Percentiles rank a stretch among this genome's conserved stretches.
These are phyloP conservation scores for Bombus breviceps DNA, from an alignment of 1,140 invertebrate genomes.

Conservation along the genomic window DNA sequence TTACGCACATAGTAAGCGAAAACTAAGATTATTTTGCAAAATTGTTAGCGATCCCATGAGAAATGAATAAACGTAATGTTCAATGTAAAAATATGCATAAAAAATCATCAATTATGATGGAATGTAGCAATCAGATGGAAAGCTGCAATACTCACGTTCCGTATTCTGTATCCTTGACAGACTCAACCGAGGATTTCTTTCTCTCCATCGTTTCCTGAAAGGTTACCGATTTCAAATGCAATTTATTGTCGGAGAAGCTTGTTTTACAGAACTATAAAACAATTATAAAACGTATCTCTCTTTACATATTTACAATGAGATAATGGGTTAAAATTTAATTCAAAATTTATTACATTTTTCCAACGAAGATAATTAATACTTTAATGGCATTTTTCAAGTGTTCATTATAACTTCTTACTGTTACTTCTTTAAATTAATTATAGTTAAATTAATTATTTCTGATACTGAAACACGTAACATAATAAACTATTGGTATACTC, in stretches of 20 bases:
- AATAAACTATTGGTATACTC: background rate
- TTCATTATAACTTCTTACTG: background rate
- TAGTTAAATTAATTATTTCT: background rate
- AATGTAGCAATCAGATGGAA: background rate
- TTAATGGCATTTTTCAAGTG: background rate
- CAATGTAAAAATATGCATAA: background rate
- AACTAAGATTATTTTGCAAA: background rate
- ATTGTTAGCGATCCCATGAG: background rate
- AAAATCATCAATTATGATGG: background rate
- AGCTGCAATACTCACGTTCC: constrained; percentile 54
- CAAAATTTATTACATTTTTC: background rate
- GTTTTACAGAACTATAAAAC: background rate
- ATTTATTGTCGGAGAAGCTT: background rate
- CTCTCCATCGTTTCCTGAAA: constrained; percentile 64
- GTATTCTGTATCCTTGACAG: constrained; percentile 52
- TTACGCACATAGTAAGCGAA: background rate
- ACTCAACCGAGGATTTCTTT: constrained; percentile 49
- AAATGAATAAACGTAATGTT: background rate
- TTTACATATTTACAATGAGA: background rate
- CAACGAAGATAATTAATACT: background rate
- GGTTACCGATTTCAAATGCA: background rate
- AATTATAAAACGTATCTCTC: background rate
- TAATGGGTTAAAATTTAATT: background rate
- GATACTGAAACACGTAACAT: background rate
- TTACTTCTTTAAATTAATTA: too few relatives aligned